Evolutionary conservation across 2,888 invertebrate species (phyloP), one percentile per base, ranked within the genome.

Genomic region (Agriopis marginaria): DNA sequence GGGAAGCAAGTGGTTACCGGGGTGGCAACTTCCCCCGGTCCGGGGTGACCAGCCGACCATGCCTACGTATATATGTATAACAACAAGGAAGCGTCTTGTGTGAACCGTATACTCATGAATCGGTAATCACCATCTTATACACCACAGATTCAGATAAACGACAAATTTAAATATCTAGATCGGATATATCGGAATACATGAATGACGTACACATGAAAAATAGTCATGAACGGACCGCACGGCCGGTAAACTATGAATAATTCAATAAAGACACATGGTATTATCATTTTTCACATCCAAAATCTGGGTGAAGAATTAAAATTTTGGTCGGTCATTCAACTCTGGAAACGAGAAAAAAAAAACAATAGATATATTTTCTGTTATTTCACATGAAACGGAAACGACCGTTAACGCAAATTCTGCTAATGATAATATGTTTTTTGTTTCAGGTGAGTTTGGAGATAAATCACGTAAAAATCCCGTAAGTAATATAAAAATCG

Each of bases 261-360:
- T 92, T 87, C 87, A 91, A 72, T 77, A 75, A 81, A 85, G 78
- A 79, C 70, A 72, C 69, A 87, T 86, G 77, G 74, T 75, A 74
- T 88, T 90, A 88, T 85, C 79, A 83, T 89, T 90, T 88, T 89
- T 87, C 80, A 62, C 71, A 77, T 85, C 86, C 82, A 77, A 88
- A 85, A 91, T 88, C 87, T 90, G 86, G 90, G 89, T 87, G 85
- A 82, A 79, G 87, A 85, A 86, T 89, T 89, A 88, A 91, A 87
- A 92, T 87, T 86, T 88, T 89, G 88, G 90, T 77, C 89, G 93
- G 92, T 87, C 93, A 73, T 91, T 93, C 87, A 91, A 87, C 93
- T 81, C 70, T 45, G 58, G 7, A 59, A 59, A 63, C 65, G 47
- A 59, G 40, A 76, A 78, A 79, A 72, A 80, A 55, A 78, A 69